phyloP scores from a whole-genome alignment of 2,888 invertebrate genomes.

The Ophioninae sp. region DNA sequence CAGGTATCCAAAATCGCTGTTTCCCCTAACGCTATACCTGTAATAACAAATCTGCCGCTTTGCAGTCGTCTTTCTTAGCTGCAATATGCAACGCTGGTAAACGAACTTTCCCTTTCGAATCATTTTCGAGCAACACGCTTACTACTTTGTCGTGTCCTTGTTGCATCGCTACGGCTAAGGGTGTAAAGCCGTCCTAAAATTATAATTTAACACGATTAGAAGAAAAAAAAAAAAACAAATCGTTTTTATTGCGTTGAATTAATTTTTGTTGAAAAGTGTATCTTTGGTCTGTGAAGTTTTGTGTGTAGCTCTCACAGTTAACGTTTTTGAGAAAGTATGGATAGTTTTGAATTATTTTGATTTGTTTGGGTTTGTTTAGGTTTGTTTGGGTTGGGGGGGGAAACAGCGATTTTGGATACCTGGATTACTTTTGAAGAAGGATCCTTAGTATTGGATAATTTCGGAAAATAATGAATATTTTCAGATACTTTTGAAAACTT shows the following conservation, averaged over 20 bases:
- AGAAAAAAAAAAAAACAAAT: constrained; percentile 33
- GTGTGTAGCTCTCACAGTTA: no score
- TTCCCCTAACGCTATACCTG: constrained; percentile 87
- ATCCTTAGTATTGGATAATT: no score
- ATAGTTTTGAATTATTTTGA: no score
- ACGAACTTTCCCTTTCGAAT: constrained; percentile 96
- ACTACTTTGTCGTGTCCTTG: constrained; percentile 99
- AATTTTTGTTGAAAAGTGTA: neutral
- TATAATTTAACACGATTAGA: constrained; percentile 1
- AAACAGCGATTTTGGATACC: no score
- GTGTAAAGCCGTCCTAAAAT: constrained; percentile 96
- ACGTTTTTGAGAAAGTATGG: no score
- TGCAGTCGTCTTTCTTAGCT: constrained; percentile 99
- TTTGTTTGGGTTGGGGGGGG: no score
- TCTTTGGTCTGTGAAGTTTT: neutral
- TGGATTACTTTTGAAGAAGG: no score
- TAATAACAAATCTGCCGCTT: constrained; percentile 94
- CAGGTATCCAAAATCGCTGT: no score
- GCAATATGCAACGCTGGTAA: constrained; percentile 98
- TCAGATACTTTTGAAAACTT: no score
- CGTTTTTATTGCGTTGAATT: neutral
- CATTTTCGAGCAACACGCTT: constrained; percentile 96
- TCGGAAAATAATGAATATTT: no score
- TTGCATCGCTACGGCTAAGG: constrained; percentile 99
- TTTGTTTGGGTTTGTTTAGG: no score